A percentile compares a stretch with the other conserved stretches of the same genome.
Evolutionary conservation across 2,888 invertebrate genomes (phyloP).

Genomic region (Chrysomela aeneicollis): DNA sequence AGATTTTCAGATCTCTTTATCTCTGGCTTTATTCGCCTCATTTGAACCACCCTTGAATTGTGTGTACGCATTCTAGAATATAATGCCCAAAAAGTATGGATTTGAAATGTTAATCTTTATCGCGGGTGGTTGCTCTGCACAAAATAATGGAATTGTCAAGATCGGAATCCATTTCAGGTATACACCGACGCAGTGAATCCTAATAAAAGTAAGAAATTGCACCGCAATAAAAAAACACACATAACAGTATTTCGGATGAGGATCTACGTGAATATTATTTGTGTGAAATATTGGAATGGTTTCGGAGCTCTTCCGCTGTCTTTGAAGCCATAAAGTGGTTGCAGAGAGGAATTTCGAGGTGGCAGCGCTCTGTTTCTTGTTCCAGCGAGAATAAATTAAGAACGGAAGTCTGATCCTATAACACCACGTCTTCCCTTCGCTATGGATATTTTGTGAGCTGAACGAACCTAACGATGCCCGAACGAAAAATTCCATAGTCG

Average conservation of each 20-base stretch:
- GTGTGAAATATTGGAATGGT: conserved; percentile 12
- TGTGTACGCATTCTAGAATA: no score
- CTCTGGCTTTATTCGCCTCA: no score
- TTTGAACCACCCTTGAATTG: no score
- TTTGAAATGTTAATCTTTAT: no score
- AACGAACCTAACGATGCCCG: neutral
- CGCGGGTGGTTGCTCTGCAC: neutral
- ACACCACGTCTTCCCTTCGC: neutral
- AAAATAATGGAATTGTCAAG: conserved; percentile 1
- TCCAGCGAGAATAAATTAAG: conserved; percentile 3
- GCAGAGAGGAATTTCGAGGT: conserved; percentile 8
- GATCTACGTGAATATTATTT: conserved; percentile 12
- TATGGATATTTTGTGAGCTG: neutral
- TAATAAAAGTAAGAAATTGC: conserved; percentile 2
- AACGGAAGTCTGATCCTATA: neutral
- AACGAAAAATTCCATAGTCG: neutral
- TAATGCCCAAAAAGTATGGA: no score
- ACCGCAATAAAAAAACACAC: conserved; percentile 9
- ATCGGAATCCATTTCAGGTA: conserved; percentile 6
- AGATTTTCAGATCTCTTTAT: no score
- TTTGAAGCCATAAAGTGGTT: conserved; percentile 12
- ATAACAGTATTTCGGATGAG: conserved; percentile 11
- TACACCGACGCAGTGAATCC: neutral
- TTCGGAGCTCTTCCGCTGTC: neutral
- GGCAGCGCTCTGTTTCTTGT: conserved; percentile 1